Evolutionary conservation across 2,113 vertebrate species (phyloP).

Genomic region (Phalacrocorax pelagicus): DNA sequence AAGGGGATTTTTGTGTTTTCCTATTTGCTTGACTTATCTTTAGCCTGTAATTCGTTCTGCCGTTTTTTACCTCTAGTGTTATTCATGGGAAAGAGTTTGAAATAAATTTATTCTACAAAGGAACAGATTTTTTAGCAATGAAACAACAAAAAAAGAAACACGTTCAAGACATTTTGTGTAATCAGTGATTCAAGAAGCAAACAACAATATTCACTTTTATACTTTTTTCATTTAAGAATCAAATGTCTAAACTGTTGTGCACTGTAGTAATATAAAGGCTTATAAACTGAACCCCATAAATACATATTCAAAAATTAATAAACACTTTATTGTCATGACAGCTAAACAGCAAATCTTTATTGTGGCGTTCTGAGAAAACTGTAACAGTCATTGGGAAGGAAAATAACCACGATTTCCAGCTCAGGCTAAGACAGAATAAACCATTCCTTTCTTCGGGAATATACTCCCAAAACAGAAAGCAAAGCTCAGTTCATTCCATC

Average conservation of each 20-base stretch:
- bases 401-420: background rate
- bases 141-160: background rate
- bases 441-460: background rate
- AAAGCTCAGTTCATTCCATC: background rate
- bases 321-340: background rate
- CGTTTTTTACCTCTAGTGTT: slow-evolving; percentile 72
- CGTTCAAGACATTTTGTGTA: slow-evolving; percentile 40
- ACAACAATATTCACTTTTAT: background rate
- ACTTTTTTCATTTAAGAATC: slow-evolving; percentile 36
- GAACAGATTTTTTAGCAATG: slow-evolving; percentile 30
- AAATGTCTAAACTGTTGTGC: slow-evolving; percentile 2
- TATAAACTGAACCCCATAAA: background rate
- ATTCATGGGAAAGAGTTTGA: slow-evolving; percentile 56
- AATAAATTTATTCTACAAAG: slow-evolving; percentile 67
- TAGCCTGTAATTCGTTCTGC: slow-evolving; percentile 51
- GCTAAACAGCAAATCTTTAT: background rate
- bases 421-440: background rate
- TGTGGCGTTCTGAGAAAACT: background rate
- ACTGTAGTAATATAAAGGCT: background rate
- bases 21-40: slow-evolving; percentile 54
- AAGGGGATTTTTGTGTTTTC: slow-evolving; percentile 26
- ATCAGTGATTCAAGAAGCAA: slow-evolving; percentile 14
- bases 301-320: slow-evolving; percentile 17
- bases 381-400: background rate
- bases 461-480: background rate